Percentiles rank a stretch among this genome's conserved stretches.
Evolutionary conservation across 2,113 vertebrate species (phyloP).

Genomic region (Semicossyphus pulcher): DNA sequence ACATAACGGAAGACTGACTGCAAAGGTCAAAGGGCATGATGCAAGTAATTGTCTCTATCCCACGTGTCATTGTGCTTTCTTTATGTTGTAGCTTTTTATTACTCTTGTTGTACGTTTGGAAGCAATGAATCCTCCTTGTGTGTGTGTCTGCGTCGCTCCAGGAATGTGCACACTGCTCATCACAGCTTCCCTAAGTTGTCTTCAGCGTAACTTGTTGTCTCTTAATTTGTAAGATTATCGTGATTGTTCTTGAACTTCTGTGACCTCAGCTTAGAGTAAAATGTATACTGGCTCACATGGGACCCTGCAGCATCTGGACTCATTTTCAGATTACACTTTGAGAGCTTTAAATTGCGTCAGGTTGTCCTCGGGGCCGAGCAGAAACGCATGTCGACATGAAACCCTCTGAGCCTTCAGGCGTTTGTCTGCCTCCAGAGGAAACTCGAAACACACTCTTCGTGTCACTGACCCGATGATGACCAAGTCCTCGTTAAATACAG

Average conservation of each 20-base stretch:
- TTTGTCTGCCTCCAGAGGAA: background rate
- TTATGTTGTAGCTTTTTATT: too few relatives aligned
- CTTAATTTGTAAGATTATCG: background rate
- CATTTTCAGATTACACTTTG: slow-evolving; percentile 42
- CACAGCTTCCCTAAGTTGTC: too few relatives aligned
- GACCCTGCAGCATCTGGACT: slow-evolving; percentile 46
- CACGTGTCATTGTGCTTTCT: too few relatives aligned
- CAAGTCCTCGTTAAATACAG: slow-evolving; percentile 31
- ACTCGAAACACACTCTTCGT: slow-evolving; percentile 18
- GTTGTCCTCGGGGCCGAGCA: background rate
- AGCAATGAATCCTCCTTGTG: too few relatives aligned
- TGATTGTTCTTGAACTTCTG: background rate
- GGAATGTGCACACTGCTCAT: too few relatives aligned
- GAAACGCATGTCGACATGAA: slow-evolving; percentile 24
- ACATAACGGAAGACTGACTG: too few relatives aligned
- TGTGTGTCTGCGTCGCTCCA: too few relatives aligned
- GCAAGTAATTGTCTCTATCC: too few relatives aligned
- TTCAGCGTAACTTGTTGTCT: too few relatives aligned
- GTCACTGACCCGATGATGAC: slow-evolving; percentile 27
- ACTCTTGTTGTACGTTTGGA: too few relatives aligned
- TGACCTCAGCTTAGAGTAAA: slow-evolving; percentile 1
- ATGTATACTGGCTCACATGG: background rate
- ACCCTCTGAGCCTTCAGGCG: slow-evolving; percentile 9
- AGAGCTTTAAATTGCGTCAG: slow-evolving; percentile 42
- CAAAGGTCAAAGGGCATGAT: too few relatives aligned